Evolutionary conservation across 2,113 vertebrate genomes (phyloP), one percentile per base, ranked within the genome.

Genomic region (Hylia prasina): DNA sequence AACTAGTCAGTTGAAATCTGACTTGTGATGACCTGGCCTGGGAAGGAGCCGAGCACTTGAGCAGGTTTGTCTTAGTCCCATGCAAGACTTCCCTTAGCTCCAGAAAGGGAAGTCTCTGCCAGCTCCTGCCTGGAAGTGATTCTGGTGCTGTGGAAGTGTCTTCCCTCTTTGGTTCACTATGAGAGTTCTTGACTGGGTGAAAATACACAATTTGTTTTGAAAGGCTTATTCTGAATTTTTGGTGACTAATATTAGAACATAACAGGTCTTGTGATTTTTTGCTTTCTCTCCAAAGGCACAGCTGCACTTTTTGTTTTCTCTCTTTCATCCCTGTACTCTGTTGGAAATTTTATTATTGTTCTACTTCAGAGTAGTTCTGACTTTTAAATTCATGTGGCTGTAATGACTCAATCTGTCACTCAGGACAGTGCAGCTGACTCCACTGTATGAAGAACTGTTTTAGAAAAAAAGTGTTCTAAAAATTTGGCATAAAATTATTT

Each of bases 181-280:
- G 13, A 66, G 37, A 54, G 24, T 12, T 54, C 61, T 31, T 79
- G 5, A 17, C 18, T 61, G 50, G 19, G 3, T 51, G 33, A 71
- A 78, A 82, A 73, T 7, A 18, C 1, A 13, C 3, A 4, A 2
- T 39, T 45, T 0, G 0, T 72, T 70, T 63, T 24, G 25, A 63
- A 92, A 75, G 44, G 39, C 17, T 47, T 15, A 27, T 63, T 37
- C 50, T 73, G 60, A 60, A 15, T 44, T 65, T 86, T 70, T 77
- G 25, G n/a, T 65, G 10, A 28, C 25, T 61, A 15, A 18, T 72
- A 3, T 35, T 17, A 37, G 8, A 66, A 44, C 15, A 30, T 37
- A 84, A 25, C 31, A 17, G 6, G 17, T 56, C 20, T 54, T 23
- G 17, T 30, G 50, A 27, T 50, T 73, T 87, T 83, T 66, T 23